Evolutionary conservation across 2,888 invertebrate species (phyloP).

Genomic region (Cremastobaeus sp.): DNA sequence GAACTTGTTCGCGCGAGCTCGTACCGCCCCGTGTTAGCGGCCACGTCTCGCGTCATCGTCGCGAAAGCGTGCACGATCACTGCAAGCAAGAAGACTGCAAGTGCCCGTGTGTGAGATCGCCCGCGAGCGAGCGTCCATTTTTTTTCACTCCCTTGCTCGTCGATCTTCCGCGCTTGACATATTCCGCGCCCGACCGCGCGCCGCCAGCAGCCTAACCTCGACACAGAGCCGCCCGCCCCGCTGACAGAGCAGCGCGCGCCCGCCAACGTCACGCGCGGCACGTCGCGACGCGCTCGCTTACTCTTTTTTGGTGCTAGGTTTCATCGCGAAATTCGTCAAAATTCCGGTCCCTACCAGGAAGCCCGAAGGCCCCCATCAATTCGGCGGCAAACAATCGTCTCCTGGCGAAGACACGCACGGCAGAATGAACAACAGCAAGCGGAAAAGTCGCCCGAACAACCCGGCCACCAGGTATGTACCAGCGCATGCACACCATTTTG

Average conservation of each 20-base stretch:
- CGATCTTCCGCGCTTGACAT: slow-evolving; percentile 18
- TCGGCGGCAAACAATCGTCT: slow-evolving; percentile 80
- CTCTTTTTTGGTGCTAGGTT: slow-evolving; percentile 57
- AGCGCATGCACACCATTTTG: slow-evolving; percentile 20
- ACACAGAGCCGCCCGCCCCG: background rate
- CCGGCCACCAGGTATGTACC: slow-evolving; percentile 83
- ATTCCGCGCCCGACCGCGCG: slow-evolving; percentile 23
- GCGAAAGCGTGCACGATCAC: slow-evolving; percentile 7
- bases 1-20: slow-evolving; percentile 1
- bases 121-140: slow-evolving; percentile 44
- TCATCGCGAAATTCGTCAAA: slow-evolving; percentile 81
- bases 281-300: slow-evolving; percentile 4
- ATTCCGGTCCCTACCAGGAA: slow-evolving; percentile 92
- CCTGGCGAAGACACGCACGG: slow-evolving; percentile 76
- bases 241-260: background rate
- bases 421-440: slow-evolving; percentile 88
- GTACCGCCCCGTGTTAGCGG: slow-evolving; percentile 12
- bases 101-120: slow-evolving; percentile 17
- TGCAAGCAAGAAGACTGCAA: background rate
- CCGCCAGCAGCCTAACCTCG: slow-evolving; percentile 33
- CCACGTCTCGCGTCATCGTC: slow-evolving; percentile 20
- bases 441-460: slow-evolving; percentile 88
- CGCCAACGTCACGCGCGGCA: slow-evolving; percentile 6
- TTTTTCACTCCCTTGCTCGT: slow-evolving; percentile 11
- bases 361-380: slow-evolving; percentile 87